Base-by-base conservation (phyloP, 2,888 invertebrate species). In the Sphaerophoria rueppellii region DNA sequence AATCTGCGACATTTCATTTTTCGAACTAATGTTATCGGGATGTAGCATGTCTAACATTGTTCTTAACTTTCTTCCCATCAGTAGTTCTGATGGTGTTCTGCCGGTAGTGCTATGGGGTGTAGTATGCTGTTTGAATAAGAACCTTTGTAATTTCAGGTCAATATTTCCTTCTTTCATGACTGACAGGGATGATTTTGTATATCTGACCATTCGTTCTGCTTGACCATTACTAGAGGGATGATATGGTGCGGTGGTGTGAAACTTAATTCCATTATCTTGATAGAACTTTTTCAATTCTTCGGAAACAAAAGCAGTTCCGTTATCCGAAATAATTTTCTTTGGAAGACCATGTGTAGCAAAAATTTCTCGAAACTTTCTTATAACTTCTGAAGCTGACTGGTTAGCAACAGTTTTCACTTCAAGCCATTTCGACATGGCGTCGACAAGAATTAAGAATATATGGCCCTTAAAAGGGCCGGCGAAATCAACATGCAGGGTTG, bases 191-290 rank as follows among this genome's bases (percentile, higher is more conserved):
- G 67, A 24, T 37, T 75, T 57, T 4, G 74, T 75, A 32, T 67
- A 75, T 4, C 67, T 24, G 6, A 69, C 58, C 58, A 69, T 60
- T 16, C 54, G 16, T 9, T 73, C 72, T 4, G 61, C 72, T 16
- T 72, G 61, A 4, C 61, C 61, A 61, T 61, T 73, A 14, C 72
- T 73, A 9, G 72, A 73, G n/a, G 61, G 72, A 14, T 73, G 69
- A 40, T 69, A 75, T 0, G 67, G 75, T 0, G 52, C 75, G 7
- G 43, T 69, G 14, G 67, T 69, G 4, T 60, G 16, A 14, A 60
- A 52, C 12, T 50, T 52, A 16, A 76, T 43, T 60, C 60, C 67
- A 16, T 69, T 76, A 6, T 40, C 52, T 43, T 14, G 2, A 43
- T 54, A n/a, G n/a, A n/a, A n/a, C n/a, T n/a, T n/a, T n/a, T n/a